A percentile compares a stretch with the other conserved stretches of the same genome.
phyloP scores from a whole-genome alignment of 1,140 invertebrate genomes.

The Diachasmimorpha longicaudata region DNA sequence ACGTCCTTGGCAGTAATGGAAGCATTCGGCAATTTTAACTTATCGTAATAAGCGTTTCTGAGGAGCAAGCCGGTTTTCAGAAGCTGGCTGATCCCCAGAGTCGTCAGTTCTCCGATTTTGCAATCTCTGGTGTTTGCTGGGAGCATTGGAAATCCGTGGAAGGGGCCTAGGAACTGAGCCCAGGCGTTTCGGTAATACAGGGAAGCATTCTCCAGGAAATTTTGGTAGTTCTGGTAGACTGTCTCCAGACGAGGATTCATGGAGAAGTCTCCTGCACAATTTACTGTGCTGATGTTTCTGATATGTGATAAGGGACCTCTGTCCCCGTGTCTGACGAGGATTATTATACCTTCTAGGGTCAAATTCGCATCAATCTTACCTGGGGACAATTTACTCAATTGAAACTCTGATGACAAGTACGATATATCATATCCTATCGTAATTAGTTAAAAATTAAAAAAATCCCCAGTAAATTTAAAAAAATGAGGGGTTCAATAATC shows the following conservation, averaged over 20 bases:
- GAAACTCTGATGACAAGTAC: neutral
- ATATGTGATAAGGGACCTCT: slow-evolving; percentile 83
- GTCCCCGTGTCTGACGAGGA: slow-evolving; percentile 87
- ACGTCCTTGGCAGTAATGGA: slow-evolving; percentile 67
- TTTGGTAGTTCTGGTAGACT: slow-evolving; percentile 49
- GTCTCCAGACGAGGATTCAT: slow-evolving; percentile 57
- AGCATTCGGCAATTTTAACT: slow-evolving; percentile 62
- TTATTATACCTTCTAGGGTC: slow-evolving; percentile 77
- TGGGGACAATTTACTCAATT: slow-evolving; percentile 42
- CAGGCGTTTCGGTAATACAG: slow-evolving; percentile 66
- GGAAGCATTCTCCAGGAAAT: slow-evolving; percentile 51
- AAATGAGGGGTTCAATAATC: too few relatives aligned
- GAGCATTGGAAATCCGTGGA: slow-evolving; percentile 80
- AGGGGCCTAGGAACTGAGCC: slow-evolving; percentile 77
- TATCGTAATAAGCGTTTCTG: slow-evolving; percentile 71
- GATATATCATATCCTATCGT: too few relatives aligned
- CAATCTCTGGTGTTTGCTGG: slow-evolving; percentile 65
- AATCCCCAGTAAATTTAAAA: too few relatives aligned
- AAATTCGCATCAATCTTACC: slow-evolving; percentile 69
- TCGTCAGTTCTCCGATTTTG: slow-evolving; percentile 58
- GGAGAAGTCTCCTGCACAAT: slow-evolving; percentile 71
- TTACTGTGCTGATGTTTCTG: slow-evolving; percentile 74
- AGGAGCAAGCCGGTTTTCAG: slow-evolving; percentile 77
- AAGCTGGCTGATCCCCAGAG: slow-evolving; percentile 78
- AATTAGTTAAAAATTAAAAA: too few relatives aligned